Evolutionary conservation across 2,888 invertebrate species (phyloP).

Genomic region (Drosophila kuntzei): DNA sequence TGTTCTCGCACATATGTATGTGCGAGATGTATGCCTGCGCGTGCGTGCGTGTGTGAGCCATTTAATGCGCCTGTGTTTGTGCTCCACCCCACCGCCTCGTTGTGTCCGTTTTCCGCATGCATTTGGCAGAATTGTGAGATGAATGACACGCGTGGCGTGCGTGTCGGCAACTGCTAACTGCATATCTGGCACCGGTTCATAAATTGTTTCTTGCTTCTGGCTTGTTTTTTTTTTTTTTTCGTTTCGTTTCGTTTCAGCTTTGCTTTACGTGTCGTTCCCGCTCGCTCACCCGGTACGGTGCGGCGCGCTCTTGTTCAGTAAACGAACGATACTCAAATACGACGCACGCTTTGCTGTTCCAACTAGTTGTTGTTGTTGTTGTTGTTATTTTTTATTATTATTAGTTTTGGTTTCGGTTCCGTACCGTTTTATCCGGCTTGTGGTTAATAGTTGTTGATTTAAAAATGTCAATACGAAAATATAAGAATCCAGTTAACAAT

Average conservation of each 20-base stretch:
- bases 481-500: slow-evolving; percentile 59
- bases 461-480: slow-evolving; percentile 46
- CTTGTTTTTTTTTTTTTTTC: slow-evolving; percentile 25
- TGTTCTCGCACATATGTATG: too few relatives aligned
- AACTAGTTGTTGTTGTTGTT: slow-evolving; percentile 13
- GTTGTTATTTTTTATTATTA: slow-evolving; percentile 5
- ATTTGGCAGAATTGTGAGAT: slow-evolving; percentile 36
- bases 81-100: slow-evolving; percentile 43
- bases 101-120: too few relatives aligned
- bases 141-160: background rate
- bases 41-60: slow-evolving; percentile 15
- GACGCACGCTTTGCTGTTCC: slow-evolving; percentile 46
- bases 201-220: slow-evolving; percentile 67
- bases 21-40: background rate
- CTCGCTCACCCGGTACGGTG: slow-evolving; percentile 32
- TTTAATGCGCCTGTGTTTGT: slow-evolving; percentile 32
- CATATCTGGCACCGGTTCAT: slow-evolving; percentile 59
- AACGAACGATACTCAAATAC: slow-evolving; percentile 52
- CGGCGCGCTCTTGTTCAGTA: slow-evolving; percentile 44
- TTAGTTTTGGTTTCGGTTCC: slow-evolving; percentile 3
- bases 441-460: background rate
- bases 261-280: background rate
- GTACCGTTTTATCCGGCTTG: background rate
- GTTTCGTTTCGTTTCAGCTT: slow-evolving; percentile 15
- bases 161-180: slow-evolving; percentile 37